phyloP scores from a whole-genome alignment of 2,888 invertebrate genomes.

The Branchipolynoe longqiensis region DNA sequence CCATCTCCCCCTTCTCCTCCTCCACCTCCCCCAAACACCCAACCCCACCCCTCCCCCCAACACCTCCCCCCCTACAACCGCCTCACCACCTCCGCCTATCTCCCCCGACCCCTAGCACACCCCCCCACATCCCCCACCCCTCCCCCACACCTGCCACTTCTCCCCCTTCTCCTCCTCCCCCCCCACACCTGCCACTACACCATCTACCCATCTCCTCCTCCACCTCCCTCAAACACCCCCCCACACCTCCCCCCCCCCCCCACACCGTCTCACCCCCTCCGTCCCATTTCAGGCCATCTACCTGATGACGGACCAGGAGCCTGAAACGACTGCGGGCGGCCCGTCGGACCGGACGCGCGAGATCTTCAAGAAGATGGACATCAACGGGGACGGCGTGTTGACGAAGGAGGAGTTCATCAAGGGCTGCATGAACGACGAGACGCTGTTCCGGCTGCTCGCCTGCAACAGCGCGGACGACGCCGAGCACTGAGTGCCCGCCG shows the following conservation, averaged over 20 bases:
- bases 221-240: too few relatives aligned
- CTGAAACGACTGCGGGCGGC: conserved; percentile 92
- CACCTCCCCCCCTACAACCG: too few relatives aligned
- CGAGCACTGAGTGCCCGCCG: conserved; percentile 38
- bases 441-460: conserved; percentile 84
- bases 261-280: background rate
- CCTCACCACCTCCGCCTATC: too few relatives aligned
- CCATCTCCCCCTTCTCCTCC: too few relatives aligned
- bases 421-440: conserved; percentile 96
- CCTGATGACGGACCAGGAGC: conserved; percentile 94
- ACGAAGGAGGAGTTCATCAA: conserved; percentile 98
- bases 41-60: too few relatives aligned
- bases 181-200: too few relatives aligned
- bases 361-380: conserved; percentile 99
- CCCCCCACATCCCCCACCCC: too few relatives aligned
- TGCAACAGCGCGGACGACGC: conserved; percentile 59
- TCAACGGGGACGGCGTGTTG: conserved; percentile 97
- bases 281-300: conserved; percentile 91
- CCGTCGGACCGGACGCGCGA: conserved; percentile 98
- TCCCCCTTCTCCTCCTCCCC: too few relatives aligned
- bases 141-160: too few relatives aligned
- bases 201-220: too few relatives aligned
- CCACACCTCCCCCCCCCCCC: background rate
- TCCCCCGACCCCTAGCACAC: too few relatives aligned
- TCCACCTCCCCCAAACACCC: too few relatives aligned